These are phyloP conservation scores for Druon quercuslanigerum DNA, from an alignment of 1,140 invertebrate genomes.

Conservation along the genomic window DNA sequence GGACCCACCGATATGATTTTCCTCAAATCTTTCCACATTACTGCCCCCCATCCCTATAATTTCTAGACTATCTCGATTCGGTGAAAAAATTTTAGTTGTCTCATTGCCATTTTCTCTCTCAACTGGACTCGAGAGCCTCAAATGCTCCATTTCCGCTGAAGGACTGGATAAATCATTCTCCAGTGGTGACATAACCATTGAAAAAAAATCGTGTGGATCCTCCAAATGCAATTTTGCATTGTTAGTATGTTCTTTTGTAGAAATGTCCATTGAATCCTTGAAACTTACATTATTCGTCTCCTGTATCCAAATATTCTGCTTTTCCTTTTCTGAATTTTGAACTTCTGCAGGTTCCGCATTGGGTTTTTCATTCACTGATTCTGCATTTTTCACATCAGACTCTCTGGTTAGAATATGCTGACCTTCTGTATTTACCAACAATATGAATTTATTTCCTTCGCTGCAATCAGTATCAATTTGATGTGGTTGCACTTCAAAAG, in stretches of 20 bases:
- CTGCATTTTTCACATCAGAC: slow-evolving; percentile 49
- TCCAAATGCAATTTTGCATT: slow-evolving; percentile 55
- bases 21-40: slow-evolving; percentile 46
- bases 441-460: slow-evolving; percentile 67
- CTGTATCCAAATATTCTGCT: slow-evolving; percentile 33
- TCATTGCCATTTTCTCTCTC: slow-evolving; percentile 46
- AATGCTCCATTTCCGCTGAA: slow-evolving; percentile 74
- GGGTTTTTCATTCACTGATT: slow-evolving; percentile 16
- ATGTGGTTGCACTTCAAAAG: slow-evolving; percentile 29
- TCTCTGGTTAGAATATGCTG: slow-evolving; percentile 64
- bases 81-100: slow-evolving; percentile 44
- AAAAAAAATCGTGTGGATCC: slow-evolving; percentile 71
- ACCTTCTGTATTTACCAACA: slow-evolving; percentile 64
- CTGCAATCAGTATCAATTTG: slow-evolving; percentile 40
- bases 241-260: slow-evolving; percentile 30
- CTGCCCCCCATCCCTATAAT: slow-evolving; percentile 29
- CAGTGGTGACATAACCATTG: slow-evolving; percentile 72
- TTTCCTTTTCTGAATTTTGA: slow-evolving; percentile 20
- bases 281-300: slow-evolving; percentile 34
- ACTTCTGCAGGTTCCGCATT: background rate
- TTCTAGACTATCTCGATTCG: slow-evolving; percentile 24
- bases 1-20: slow-evolving; percentile 47
- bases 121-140: slow-evolving; percentile 72
- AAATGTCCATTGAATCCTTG: slow-evolving; percentile 30
- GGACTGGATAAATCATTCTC: slow-evolving; percentile 65